These are phyloP conservation scores for Limnodromus scolopaceus DNA, from an alignment of 2,797 vertebrate species.

Conservation along the genomic window DNA sequence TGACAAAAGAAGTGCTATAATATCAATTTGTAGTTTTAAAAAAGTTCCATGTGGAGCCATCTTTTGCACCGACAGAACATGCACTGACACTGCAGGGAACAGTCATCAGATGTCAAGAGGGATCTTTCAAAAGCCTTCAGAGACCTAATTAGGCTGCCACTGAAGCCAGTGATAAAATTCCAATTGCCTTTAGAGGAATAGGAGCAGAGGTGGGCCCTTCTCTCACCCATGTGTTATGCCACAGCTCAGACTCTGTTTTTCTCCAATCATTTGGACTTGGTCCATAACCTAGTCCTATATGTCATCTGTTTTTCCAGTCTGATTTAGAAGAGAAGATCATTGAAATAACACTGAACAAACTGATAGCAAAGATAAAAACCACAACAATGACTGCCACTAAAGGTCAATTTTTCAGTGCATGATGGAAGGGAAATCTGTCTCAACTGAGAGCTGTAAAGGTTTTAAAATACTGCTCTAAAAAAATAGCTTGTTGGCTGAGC, in stretches of 20 bases:
- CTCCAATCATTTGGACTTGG: not conserved
- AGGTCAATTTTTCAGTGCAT: not conserved
- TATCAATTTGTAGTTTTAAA: not conserved
- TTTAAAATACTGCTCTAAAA: conserved; percentile 1
- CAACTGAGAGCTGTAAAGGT: not conserved
- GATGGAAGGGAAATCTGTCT: not conserved
- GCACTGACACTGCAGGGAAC: not conserved
- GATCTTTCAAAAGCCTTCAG: conserved; percentile 13
- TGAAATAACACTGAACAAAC: not conserved
- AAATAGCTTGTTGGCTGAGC: not conserved
- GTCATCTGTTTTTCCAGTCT: not conserved
- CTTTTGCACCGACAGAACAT: not conserved
- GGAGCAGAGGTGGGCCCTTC: not conserved
- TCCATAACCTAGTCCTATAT: not conserved
- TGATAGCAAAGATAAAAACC: conserved; percentile 22
- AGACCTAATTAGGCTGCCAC: not conserved
- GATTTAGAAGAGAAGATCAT: not conserved
- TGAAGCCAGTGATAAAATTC: not conserved
- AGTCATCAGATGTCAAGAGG: not conserved
- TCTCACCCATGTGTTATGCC: not conserved
- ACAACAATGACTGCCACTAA: conserved; percentile 9
- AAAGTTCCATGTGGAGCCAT: not conserved
- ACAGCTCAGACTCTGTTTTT: not conserved
- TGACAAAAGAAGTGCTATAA: not conserved
- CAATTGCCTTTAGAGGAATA: not conserved